Evolutionary conservation across 1,140 invertebrate genomes (phyloP).

Genomic region (Uloborus diversus): DNA sequence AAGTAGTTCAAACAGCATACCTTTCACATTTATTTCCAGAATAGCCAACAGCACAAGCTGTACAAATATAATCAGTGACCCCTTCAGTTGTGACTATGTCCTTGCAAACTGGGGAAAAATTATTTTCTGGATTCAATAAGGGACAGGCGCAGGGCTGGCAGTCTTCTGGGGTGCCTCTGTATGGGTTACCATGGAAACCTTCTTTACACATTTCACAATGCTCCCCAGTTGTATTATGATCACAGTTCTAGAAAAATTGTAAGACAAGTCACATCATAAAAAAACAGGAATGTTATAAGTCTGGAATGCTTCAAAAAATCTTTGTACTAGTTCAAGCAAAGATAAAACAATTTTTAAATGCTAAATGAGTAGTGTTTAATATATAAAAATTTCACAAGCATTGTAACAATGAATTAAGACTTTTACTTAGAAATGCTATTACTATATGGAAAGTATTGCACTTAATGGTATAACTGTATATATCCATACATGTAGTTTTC

Average conservation of each 20-base stretch:
- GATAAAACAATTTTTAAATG: too few relatives aligned
- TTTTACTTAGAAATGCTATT: too few relatives aligned
- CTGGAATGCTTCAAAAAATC: too few relatives aligned
- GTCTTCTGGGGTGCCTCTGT: conserved; percentile 75
- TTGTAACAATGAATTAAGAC: too few relatives aligned
- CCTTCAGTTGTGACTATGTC: conserved; percentile 60
- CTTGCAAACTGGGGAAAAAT: conserved; percentile 88
- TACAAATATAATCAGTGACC: conserved; percentile 81
- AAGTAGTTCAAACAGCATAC: conserved; percentile 67
- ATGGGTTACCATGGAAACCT: conserved; percentile 93
- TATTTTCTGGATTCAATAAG: conserved; percentile 75
- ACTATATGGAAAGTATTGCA: too few relatives aligned
- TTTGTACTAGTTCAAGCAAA: too few relatives aligned
- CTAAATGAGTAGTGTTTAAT: too few relatives aligned
- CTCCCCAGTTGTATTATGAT: conserved; percentile 75
- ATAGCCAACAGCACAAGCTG: conserved; percentile 88
- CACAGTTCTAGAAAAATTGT: conserved; percentile 71
- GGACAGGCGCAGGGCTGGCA: conserved; percentile 91
- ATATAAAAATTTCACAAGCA: too few relatives aligned
- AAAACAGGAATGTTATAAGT: not conserved
- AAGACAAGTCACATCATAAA: too few relatives aligned
- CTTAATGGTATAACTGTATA: too few relatives aligned
- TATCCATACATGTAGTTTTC: too few relatives aligned
- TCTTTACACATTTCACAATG: conserved; percentile 86
- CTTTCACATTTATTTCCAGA: conserved; percentile 91